Conservation (phyloP, 2,113 vertebrate genomes). For the Bufo gargarizans region DNA sequence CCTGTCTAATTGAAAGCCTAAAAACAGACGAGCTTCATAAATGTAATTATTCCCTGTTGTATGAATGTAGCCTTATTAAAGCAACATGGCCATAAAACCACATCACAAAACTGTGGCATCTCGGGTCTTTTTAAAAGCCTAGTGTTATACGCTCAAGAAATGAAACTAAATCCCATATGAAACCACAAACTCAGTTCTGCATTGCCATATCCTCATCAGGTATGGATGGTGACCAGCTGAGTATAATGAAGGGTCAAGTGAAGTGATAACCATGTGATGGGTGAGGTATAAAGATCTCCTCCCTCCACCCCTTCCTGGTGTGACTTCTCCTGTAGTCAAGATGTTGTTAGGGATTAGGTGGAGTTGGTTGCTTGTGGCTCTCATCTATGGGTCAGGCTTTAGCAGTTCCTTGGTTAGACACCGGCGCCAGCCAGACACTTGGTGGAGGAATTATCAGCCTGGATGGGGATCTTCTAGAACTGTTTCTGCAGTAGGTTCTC, state of each 20-base stretch:
- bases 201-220: too few species aligned
- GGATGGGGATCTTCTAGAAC: background rate
- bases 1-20: too few species aligned
- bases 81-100: too few species aligned
- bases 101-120: too few species aligned
- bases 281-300: background rate
- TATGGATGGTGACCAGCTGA: background rate
- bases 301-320: background rate
- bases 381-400: background rate
- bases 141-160: too few species aligned
- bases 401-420: background rate
- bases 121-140: too few species aligned
- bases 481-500: background rate
- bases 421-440: background rate
- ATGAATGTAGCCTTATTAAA: too few species aligned
- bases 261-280: background rate
- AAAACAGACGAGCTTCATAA: too few species aligned
- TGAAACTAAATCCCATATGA: too few species aligned
- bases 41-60: too few species aligned
- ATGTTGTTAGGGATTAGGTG: background rate
- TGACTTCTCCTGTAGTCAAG: background rate
- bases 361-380: background rate
- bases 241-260: background rate
- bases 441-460: background rate
- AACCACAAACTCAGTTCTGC: too few species aligned